A percentile compares a stretch with the other conserved stretches of the same genome.
These are phyloP conservation scores for Psammodynastes pulverulentus DNA, from an alignment of 2,113 vertebrate genomes.

Conservation along the genomic window DNA sequence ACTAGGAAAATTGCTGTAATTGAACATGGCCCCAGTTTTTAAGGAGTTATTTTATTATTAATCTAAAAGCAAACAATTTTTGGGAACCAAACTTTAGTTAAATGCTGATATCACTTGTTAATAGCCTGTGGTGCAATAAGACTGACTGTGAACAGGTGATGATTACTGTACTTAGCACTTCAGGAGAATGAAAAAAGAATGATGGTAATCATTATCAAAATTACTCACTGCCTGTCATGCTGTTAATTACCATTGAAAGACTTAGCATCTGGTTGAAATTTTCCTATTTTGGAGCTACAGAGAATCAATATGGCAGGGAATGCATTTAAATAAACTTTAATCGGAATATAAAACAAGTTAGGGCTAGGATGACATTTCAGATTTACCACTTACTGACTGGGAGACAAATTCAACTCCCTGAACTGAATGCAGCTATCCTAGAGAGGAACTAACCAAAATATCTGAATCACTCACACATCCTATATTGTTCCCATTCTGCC, in stretches of 20 bases:
- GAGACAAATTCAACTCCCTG: background rate
- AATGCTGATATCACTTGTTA: conserved; percentile 40
- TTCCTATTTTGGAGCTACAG: conserved; percentile 47
- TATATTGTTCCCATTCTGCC: background rate
- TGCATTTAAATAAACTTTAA: conserved; percentile 53
- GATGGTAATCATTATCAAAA: conserved; percentile 52
- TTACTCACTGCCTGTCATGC: conserved; percentile 48
- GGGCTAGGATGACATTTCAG: conserved; percentile 16
- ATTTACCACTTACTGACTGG: background rate
- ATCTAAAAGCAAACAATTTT: conserved; percentile 35
- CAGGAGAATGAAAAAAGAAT: conserved; percentile 38
- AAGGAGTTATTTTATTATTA: background rate
- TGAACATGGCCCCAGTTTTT: background rate
- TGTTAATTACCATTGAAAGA: conserved; percentile 60
- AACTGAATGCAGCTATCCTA: background rate
- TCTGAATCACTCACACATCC: no score
- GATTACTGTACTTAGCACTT: conserved; percentile 51
- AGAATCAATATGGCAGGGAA: conserved; percentile 45
- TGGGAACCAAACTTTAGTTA: conserved; percentile 41
- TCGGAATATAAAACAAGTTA: conserved; percentile 27
- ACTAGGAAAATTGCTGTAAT: background rate
- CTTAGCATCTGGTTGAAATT: conserved; percentile 60
- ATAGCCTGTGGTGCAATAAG: conserved; percentile 39
- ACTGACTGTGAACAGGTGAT: conserved; percentile 50
- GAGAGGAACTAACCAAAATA: background rate